These are phyloP conservation scores for Agonopterix alstromeriana DNA, from an alignment of 2,888 invertebrate species.

Conservation along the genomic window DNA sequence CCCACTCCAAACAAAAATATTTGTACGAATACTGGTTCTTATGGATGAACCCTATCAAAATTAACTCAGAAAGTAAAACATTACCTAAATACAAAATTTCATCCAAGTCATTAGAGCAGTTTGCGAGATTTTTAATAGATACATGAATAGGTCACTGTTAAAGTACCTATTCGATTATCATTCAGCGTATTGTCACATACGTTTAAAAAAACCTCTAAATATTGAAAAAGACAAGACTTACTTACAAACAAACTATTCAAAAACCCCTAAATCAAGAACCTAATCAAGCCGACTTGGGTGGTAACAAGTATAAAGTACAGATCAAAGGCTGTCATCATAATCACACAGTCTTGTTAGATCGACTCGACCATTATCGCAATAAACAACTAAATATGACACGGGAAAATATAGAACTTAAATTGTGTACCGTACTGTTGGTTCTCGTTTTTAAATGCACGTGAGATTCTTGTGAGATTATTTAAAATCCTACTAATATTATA, in stretches of 20 bases:
- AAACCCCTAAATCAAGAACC: neutral
- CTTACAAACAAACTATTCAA: neutral
- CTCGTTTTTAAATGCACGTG: slow-evolving; percentile 4
- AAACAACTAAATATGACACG: slow-evolving; percentile 35
- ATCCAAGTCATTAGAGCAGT: too few relatives aligned
- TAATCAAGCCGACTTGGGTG: slow-evolving; percentile 26
- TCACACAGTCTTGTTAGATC: slow-evolving; percentile 12
- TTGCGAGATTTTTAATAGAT: too few relatives aligned
- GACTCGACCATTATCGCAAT: slow-evolving; percentile 21
- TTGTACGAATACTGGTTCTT: too few relatives aligned
- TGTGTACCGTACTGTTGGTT: slow-evolving; percentile 17
- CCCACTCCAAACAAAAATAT: too few relatives aligned
- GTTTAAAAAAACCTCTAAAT: too few relatives aligned
- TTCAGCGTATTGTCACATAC: too few relatives aligned
- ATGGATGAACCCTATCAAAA: too few relatives aligned
- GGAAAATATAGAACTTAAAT: slow-evolving; percentile 14
- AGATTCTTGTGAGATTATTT: neutral
- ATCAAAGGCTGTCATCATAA: slow-evolving; percentile 13
- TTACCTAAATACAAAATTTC: too few relatives aligned
- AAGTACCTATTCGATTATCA: too few relatives aligned
- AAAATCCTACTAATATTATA: too few relatives aligned
- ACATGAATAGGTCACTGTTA: too few relatives aligned
- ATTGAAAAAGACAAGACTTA: neutral
- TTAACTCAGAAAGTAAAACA: too few relatives aligned
- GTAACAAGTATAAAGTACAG: slow-evolving; percentile 25